Evolutionary conservation across 1,140 invertebrate genomes (phyloP).

Genomic region (Cydia pomonella): DNA sequence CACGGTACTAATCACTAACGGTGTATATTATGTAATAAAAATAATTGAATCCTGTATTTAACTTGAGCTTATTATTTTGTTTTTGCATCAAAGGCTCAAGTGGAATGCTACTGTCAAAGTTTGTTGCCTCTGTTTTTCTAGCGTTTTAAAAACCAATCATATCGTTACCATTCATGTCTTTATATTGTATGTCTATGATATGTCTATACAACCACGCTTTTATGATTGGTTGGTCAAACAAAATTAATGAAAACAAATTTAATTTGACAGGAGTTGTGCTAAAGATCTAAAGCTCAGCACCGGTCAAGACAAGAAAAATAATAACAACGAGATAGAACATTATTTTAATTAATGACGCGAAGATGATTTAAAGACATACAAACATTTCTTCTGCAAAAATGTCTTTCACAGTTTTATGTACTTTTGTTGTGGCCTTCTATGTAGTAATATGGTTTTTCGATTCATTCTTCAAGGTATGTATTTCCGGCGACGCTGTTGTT

Average conservation of each 20-base stretch:
- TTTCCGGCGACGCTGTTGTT: constrained; percentile 7
- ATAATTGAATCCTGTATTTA: too few species aligned
- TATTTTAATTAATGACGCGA: not conserved
- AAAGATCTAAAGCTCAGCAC: not conserved
- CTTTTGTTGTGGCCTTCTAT: constrained; percentile 81
- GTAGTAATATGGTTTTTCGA: constrained; percentile 86
- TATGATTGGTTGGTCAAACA: not conserved
- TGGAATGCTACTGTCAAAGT: not conserved
- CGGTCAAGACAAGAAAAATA: not conserved
- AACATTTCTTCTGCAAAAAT: constrained; percentile 45
- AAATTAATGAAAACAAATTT: not conserved
- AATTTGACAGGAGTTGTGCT: not conserved
- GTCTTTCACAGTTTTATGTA: constrained; percentile 68
- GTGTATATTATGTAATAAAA: too few species aligned
- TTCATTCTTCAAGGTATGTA: constrained; percentile 85
- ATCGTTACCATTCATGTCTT: not conserved
- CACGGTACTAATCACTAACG: too few species aligned
- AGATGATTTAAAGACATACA: not conserved
- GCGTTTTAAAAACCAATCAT: not conserved
- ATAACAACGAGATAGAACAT: constrained; percentile 21
- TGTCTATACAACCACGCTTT: not conserved
- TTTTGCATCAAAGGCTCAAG: not conserved
- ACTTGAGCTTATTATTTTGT: too few species aligned
- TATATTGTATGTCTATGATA: too few species aligned
- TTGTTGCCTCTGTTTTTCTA: not conserved